Evolutionary conservation across 2,888 invertebrate genomes (phyloP), one percentile per base, ranked within the genome.

Genomic region (Actias luna): DNA sequence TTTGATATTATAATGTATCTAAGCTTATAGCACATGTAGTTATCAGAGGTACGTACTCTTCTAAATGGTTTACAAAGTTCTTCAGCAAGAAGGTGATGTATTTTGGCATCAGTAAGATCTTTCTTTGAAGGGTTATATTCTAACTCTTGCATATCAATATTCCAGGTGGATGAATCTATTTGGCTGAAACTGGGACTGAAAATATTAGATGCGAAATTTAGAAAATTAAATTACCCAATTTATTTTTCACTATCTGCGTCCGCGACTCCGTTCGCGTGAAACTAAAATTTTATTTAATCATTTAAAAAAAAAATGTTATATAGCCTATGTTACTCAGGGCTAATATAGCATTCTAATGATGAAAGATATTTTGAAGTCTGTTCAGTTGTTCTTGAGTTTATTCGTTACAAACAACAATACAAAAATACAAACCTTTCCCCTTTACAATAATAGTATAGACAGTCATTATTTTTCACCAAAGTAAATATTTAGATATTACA

Each of bases 41-140:
- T 42, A 5, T n/a, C n/a, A 12, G 10, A 50, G 4, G 46, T 25
- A 85, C 95, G 93, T 94, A 97, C 97, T 92, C 97, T 94, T 93
- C 96, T 94, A 78, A 97, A 96, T 10, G 98, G 97, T 87, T 97
- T 97, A 87, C 96, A 96, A 52, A 98, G 90, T 85, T 98, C 98
- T 86, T 98, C 97, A 4, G 97, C 97, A 52, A 98, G 93, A 57
- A 99, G 93, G 87, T 98, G 98, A 87, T 98, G 98, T 72, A 98
- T 97, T 85, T 95, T 96, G n/a, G 97, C 98, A 85, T 98, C 98
- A 1, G 98, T 98, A 64, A 98, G 91, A 90, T 98, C 98, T 86
- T 98, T 98, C 82, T 96, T 96, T 63, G 97, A 97, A 61, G 98
- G 98, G 93, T 97, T 97, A 82, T 98, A 98, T 81, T 98, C 98